Conservation (phyloP, 2,797 vertebrate species). For the Hippopotamyrus pictus region DNA sequence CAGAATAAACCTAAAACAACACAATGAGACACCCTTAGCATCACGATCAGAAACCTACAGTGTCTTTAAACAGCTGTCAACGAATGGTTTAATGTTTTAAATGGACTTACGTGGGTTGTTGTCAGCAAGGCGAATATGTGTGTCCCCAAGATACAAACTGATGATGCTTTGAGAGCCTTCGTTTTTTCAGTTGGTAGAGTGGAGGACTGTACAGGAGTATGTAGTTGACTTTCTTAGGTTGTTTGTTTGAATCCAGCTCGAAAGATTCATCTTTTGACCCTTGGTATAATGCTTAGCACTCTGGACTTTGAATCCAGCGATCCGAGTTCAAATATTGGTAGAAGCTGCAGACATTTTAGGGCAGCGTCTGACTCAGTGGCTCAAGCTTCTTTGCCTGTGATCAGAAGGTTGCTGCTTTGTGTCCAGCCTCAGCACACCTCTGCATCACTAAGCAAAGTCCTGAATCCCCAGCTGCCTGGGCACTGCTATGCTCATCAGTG, state of each 20-base stretch:
- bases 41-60: neutral
- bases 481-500: neutral
- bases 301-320: slow-evolving; percentile 54
- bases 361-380: neutral
- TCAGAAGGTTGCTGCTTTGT: neutral
- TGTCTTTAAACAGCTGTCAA: neutral
- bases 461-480: neutral
- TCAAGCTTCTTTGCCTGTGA: neutral
- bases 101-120: neutral
- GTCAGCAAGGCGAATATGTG: neutral
- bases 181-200: neutral
- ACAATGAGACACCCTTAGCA: neutral
- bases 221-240: neutral
- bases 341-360: slow-evolving; percentile 33
- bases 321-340: slow-evolving; percentile 53
- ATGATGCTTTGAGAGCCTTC: neutral
- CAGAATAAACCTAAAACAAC: neutral
- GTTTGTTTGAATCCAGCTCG: neutral
- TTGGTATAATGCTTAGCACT: slow-evolving; percentile 53
- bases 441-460: neutral
- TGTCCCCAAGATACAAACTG: neutral
- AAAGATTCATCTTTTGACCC: neutral
- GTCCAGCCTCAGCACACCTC: neutral
- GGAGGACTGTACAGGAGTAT: neutral
- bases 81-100: neutral